Percentiles rank a stretch among this genome's conserved stretches.
phyloP scores from a whole-genome alignment of 1,140 invertebrate genomes.

The Camponotus pennsylvanicus region DNA sequence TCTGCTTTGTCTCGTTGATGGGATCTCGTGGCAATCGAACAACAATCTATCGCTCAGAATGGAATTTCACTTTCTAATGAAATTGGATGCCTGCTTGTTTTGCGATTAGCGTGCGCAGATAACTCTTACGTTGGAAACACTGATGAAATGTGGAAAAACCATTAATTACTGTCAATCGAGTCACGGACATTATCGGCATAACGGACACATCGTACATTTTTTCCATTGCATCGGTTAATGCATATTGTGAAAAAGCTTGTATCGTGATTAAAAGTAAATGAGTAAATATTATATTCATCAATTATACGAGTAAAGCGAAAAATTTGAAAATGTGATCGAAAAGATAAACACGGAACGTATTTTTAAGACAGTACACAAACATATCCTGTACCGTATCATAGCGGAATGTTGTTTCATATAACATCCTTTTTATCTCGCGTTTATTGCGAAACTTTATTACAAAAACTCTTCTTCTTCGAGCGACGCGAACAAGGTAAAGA shows the following conservation, averaged over 20 bases:
- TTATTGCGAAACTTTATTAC: conserved; percentile 33
- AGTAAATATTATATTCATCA: conserved; percentile 22
- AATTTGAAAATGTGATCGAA: not conserved
- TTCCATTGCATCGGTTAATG: not conserved
- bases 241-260: not conserved
- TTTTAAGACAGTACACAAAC: conserved; percentile 2
- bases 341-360: not conserved
- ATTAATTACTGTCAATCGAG: conserved; percentile 58
- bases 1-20: conserved; percentile 29
- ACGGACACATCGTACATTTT: not conserved
- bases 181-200: conserved; percentile 30
- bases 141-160: conserved; percentile 40
- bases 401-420: conserved; percentile 23
- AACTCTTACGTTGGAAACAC: conserved; percentile 28
- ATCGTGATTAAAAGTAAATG: not conserved
- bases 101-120: conserved; percentile 47
- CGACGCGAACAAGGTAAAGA: conserved; percentile 42
- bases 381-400: not conserved
- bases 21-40: conserved; percentile 3
- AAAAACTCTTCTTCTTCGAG: conserved; percentile 12
- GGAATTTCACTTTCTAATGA: conserved; percentile 42
- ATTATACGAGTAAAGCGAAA: conserved; percentile 8
- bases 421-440: conserved; percentile 9
- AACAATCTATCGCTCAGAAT: conserved; percentile 44
- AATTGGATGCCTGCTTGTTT: conserved; percentile 23